Conservation (phyloP, 2,113 vertebrate genomes). For the Globicephala melas region DNA sequence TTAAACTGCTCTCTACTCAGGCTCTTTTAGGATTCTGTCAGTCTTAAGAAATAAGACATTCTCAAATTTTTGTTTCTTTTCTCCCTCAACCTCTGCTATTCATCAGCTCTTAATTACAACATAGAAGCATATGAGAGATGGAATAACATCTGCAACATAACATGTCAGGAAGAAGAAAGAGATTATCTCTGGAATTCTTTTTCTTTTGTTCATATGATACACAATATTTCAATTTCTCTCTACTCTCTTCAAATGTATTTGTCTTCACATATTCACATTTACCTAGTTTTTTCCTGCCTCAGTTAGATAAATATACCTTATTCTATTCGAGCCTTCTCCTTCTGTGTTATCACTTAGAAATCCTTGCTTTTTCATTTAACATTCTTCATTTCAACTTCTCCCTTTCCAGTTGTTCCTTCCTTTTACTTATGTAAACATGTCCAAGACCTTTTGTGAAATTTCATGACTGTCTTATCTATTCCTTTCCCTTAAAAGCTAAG, state of each 20-base stretch:
- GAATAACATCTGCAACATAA: background rate
- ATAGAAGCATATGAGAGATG: background rate
- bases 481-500: background rate
- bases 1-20: background rate
- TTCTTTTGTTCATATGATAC: background rate
- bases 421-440: background rate
- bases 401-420: fast-evolving
- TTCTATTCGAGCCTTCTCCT: background rate
- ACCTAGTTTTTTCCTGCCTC: background rate
- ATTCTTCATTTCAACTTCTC: background rate
- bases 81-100: background rate
- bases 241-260: background rate
- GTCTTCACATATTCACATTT: background rate
- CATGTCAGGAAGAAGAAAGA: background rate
- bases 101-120: background rate
- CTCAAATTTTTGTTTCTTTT: background rate
- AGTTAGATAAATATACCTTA: background rate
- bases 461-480: too few species aligned
- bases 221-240: background rate
- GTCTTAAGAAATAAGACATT: background rate
- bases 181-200: background rate
- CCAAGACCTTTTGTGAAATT: background rate
- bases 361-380: background rate
- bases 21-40: background rate
- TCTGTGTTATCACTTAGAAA: background rate